Evolutionary conservation across 35 echinoderm and acorn worm genomes (phyloP).

Genomic region (Heliocidaris tuberculata): DNA sequence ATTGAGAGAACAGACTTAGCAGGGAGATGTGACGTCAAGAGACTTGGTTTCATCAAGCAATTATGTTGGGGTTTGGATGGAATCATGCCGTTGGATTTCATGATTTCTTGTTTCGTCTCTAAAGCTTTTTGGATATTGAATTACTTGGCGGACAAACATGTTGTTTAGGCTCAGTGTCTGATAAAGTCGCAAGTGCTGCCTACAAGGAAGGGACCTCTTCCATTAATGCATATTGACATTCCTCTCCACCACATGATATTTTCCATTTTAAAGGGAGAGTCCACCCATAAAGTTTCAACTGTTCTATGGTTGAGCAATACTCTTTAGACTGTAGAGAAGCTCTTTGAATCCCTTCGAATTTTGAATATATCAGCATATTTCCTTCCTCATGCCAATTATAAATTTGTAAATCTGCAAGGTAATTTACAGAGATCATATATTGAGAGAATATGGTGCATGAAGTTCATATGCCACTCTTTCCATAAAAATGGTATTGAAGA

Average conservation of each 20-base stretch:
- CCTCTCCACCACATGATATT: background rate
- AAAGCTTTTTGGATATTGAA: conserved; percentile 13
- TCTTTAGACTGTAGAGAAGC: no score
- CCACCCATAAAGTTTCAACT: background rate
- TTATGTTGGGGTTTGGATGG: background rate
- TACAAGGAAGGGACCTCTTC: background rate
- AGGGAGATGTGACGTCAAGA: conserved; percentile 1
- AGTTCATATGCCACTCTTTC: no score
- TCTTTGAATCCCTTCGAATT: no score
- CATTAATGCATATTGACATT: conserved; percentile 13
- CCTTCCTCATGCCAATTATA: no score
- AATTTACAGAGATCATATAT: no score
- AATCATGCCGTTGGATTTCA: background rate
- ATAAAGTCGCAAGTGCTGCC: background rate
- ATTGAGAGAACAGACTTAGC: background rate
- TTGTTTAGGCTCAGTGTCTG: background rate
- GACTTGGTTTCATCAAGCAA: conserved; percentile 16
- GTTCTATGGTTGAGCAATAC: background rate
- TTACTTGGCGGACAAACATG: background rate
- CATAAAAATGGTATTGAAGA: background rate
- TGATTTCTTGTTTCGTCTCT: conserved; percentile 12
- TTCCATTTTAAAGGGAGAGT: background rate
- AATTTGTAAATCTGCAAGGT: no score
- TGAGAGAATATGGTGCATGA: no score
- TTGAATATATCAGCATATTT: no score